Percentiles rank a stretch among this genome's conserved stretches.
phyloP scores from a whole-genome alignment of 2,888 invertebrate species.

The Brachyptera putata region DNA sequence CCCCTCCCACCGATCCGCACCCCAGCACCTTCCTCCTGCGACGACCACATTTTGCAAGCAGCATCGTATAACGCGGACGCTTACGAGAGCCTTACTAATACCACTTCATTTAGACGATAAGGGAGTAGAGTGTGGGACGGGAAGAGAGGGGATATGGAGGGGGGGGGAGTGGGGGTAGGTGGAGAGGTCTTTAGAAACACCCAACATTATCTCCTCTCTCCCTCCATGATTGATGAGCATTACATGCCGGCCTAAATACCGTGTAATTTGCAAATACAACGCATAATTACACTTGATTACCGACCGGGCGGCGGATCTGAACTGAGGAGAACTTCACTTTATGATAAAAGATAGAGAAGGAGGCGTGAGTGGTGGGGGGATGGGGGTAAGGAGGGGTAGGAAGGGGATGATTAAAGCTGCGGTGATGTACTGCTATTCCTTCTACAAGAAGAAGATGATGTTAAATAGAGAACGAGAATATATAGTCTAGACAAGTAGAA shows the following conservation, averaged over 20 bases:
- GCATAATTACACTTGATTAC: conserved; percentile 51
- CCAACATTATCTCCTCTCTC: no score
- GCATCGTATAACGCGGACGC: no score
- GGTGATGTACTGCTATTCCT: conserved; percentile 34
- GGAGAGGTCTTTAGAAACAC: no score
- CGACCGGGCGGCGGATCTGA: conserved; percentile 24
- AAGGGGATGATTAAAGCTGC: conserved; percentile 32
- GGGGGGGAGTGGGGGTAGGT: no score
- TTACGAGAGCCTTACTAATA: conserved; percentile 30
- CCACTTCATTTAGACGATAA: conserved; percentile 36
- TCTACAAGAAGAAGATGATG: conserved; percentile 28
- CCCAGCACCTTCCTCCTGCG: conserved; percentile 17
- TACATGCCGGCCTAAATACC: conserved; percentile 55
- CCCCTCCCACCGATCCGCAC: conserved; percentile 11
- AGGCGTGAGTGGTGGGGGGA: no score
- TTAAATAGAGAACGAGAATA: conserved; percentile 14
- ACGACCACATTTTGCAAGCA: conserved; percentile 30
- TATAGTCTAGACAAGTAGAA: no score
- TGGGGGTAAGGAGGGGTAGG: conserved; percentile 9
- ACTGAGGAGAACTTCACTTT: conserved; percentile 26
- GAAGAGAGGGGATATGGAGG: conserved; percentile 8
- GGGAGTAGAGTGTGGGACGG: conserved; percentile 27
- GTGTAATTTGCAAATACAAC: conserved; percentile 72
- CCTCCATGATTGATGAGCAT: conserved; percentile 34
- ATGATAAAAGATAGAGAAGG: conserved; percentile 26